phyloP scores from a whole-genome alignment of 92 coral and sea anemone genomes.

The Epizoanthus rinbou region DNA sequence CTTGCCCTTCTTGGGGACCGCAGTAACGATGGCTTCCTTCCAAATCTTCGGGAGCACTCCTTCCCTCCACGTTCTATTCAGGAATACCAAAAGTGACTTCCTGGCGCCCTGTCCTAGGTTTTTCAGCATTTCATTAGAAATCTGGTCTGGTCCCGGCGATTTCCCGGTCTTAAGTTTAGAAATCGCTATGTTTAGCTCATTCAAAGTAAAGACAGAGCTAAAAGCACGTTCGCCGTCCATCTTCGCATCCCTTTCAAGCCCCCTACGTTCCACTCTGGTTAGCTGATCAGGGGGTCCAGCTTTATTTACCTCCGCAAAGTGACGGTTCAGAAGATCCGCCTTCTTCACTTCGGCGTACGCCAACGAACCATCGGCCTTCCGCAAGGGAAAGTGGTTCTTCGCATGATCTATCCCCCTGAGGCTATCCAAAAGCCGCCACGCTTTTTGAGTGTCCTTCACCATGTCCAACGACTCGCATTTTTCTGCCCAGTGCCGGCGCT shows the following conservation, averaged over 20 bases:
- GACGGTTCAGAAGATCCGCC: conserved; percentile 24
- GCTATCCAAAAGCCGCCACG: conserved; percentile 24
- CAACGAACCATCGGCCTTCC: neutral
- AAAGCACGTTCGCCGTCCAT: neutral
- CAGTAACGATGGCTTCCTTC: conserved; percentile 17
- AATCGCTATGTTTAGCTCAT: conserved; percentile 6
- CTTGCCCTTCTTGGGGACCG: conserved; percentile 15
- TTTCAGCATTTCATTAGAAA: conserved; percentile 13
- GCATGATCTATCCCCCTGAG: conserved; percentile 14
- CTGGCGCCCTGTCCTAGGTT: conserved; percentile 16
- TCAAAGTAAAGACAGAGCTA: neutral
- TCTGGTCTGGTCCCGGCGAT: conserved; percentile 20
- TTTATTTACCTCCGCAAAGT: conserved; percentile 20
- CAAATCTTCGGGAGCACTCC: conserved; percentile 23
- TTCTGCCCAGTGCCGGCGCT: no score
- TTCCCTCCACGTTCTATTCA: conserved; percentile 21
- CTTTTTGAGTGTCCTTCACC: no score
- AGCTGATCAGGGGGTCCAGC: conserved; percentile 19
- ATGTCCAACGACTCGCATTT: no score
- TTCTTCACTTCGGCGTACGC: conserved; percentile 14
- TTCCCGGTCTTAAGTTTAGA: conserved; percentile 7
- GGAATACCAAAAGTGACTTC: conserved; percentile 16
- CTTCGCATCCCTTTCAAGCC: neutral
- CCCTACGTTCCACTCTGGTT: conserved; percentile 8
- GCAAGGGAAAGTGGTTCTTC: conserved; percentile 13